phyloP scores from a whole-genome alignment of 2,113 vertebrate genomes.

The Agelaius tricolor region DNA sequence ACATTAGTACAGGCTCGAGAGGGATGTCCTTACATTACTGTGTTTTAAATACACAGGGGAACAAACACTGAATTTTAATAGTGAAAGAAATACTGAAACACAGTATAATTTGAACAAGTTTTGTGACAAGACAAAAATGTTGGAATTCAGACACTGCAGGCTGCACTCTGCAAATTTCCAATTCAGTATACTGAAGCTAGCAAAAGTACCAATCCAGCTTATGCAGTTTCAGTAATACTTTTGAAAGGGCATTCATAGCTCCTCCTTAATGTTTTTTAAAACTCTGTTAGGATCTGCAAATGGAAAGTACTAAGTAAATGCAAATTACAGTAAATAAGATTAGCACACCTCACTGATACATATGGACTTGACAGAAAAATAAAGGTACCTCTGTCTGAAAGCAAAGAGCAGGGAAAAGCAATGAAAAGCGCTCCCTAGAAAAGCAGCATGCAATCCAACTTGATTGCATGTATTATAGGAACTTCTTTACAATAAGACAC shows the following conservation, averaged over 20 bases:
- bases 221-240: not conserved
- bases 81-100: not conserved
- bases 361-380: not conserved
- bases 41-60: not conserved
- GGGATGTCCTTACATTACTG: accelerated
- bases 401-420: not conserved
- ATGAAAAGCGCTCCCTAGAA: not conserved
- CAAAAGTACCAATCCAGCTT: not conserved
- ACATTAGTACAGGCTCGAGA: not conserved
- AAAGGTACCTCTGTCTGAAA: not conserved
- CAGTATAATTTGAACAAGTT: not conserved
- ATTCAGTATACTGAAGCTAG: not conserved
- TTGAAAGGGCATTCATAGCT: not conserved
- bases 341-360: not conserved
- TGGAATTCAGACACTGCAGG: not conserved
- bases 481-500: not conserved
- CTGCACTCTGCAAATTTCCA: not conserved
- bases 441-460: not conserved
- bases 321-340: not conserved
- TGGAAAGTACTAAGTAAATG: not conserved
- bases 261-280: not conserved
- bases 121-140: not conserved
- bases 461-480: not conserved
- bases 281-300: not conserved
- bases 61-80: not conserved